A percentile compares a stretch with the other conserved stretches of the same genome.
phyloP scores from a whole-genome alignment of 2,888 invertebrate species.

The Drosophila setosimentum region DNA sequence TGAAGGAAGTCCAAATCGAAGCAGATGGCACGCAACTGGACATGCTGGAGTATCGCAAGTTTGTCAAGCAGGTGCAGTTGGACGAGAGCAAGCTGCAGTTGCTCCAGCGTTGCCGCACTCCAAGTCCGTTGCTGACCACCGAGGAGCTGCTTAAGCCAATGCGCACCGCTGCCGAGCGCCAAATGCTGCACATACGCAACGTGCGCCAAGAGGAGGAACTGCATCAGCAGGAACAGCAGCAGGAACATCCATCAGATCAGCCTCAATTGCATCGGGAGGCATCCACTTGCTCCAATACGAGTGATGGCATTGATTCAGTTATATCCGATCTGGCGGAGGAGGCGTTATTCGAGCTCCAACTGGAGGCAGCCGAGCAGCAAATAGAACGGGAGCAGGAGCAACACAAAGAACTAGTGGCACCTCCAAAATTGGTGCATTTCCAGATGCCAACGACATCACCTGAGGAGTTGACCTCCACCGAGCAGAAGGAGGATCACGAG shows the following conservation, averaged over 20 bases:
- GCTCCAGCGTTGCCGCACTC: slow-evolving; percentile 65
- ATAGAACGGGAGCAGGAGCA: slow-evolving; percentile 27
- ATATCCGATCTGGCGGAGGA: slow-evolving; percentile 83
- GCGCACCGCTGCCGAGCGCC: slow-evolving; percentile 76
- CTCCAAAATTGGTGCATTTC: slow-evolving; percentile 62
- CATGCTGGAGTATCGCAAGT: slow-evolving; percentile 50
- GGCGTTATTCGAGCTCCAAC: slow-evolving; percentile 78
- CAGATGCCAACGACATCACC: slow-evolving; percentile 43
- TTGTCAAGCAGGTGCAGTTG: slow-evolving; percentile 59
- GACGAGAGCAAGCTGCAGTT: slow-evolving; percentile 62
- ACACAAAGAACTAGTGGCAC: background rate
- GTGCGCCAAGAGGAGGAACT: slow-evolving; percentile 80
- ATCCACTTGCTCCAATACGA: slow-evolving; percentile 82
- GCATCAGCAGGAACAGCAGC: slow-evolving; percentile 48
- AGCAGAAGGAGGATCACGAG: background rate
- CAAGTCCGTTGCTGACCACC: slow-evolving; percentile 71
- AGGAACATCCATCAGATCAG: slow-evolving; percentile 48
- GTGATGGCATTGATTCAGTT: slow-evolving; percentile 83
- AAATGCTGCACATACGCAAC: slow-evolving; percentile 70
- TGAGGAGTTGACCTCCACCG: slow-evolving; percentile 7
- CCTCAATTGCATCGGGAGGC: slow-evolving; percentile 64
- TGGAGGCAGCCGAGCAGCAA: slow-evolving; percentile 78
- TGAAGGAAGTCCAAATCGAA: background rate
- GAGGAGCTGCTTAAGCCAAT: slow-evolving; percentile 75
- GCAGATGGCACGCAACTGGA: slow-evolving; percentile 28